Base-by-base conservation (phyloP, 2,888 invertebrate genomes). In the Chaitophorus viminalis region DNA sequence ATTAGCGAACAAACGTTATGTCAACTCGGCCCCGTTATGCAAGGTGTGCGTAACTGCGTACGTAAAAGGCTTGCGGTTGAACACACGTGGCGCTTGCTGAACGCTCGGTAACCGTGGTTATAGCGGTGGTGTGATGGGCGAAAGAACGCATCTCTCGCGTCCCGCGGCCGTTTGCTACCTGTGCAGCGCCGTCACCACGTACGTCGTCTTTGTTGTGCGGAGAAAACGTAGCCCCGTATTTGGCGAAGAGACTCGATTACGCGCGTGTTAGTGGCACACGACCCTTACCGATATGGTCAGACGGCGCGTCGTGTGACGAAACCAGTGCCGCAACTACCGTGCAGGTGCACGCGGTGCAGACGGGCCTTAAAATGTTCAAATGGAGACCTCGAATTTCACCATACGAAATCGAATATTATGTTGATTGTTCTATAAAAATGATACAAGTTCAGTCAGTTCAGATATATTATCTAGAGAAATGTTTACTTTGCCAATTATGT, bases 231-330 rank as follows among this genome's bases (percentile, higher is more conserved):
- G 82, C 36, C 70, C 82, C 82, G 54, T 82, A 82, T 82, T 82
- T 82, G 82, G 82, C 60, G 74, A 82, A 36, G 33, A 54, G 33
- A 54, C 31, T 54, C 29, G 52, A 74, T n/a, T 11, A 36, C 25
- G 52, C n/a, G 70, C 33, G 36, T 72, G 82, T 82, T 33, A 82
- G 74, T 82, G 6, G 74, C 75, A 60, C 83, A 60, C 83, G 83
- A 75, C 83, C 75, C 83, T 75, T 83, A 60, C 29, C 36, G 4
- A 46, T 21, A n/a, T n/a, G 83, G 60, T 36, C 36, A 18, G 72
- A 36, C 72, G 8, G 33, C 33, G 72, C 18, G 29, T 21, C 33
- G 72, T 14, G 68, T 14, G 68, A 21, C 33, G 72, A 6, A 70
- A 70, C 29, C 70, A n/a, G n/a, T n/a, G 70, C 17, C 3, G 29